These are phyloP conservation scores for Neodiprion lecontei DNA, from an alignment of 1,140 invertebrate genomes.

Conservation along the genomic window DNA sequence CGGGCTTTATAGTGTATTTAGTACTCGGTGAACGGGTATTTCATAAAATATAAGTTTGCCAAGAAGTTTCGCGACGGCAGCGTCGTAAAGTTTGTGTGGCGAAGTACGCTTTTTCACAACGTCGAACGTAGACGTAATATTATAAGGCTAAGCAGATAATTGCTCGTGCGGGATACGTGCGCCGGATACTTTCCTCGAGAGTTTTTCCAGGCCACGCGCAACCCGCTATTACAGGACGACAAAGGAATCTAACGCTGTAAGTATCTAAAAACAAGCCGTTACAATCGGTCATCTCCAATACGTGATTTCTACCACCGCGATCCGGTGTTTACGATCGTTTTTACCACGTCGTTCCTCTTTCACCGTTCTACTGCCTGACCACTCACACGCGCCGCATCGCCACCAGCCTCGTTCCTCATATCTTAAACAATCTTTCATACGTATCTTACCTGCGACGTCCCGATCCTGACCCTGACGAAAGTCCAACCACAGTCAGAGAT, in stretches of 20 bases:
- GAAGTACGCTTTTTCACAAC: neutral
- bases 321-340: neutral
- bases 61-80: neutral
- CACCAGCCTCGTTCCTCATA: no score
- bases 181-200: neutral
- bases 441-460: no score
- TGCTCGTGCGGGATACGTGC: neutral
- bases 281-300: neutral
- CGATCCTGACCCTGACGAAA: no score
- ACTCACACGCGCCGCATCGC: no score
- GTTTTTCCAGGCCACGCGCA: neutral
- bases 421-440: no score
- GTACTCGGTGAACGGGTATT: neutral
- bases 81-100: neutral
- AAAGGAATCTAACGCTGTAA: neutral
- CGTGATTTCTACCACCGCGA: neutral
- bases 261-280: neutral
- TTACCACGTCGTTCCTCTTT: neutral
- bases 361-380: no score
- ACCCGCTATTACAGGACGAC: neutral
- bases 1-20: neutral
- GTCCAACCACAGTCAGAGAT: no score
- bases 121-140: neutral
- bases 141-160: constrained; percentile 3
- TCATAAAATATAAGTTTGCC: neutral